phyloP scores from a whole-genome alignment of 1,140 invertebrate species.

The Scaptodrosophila lebanonensis region DNA sequence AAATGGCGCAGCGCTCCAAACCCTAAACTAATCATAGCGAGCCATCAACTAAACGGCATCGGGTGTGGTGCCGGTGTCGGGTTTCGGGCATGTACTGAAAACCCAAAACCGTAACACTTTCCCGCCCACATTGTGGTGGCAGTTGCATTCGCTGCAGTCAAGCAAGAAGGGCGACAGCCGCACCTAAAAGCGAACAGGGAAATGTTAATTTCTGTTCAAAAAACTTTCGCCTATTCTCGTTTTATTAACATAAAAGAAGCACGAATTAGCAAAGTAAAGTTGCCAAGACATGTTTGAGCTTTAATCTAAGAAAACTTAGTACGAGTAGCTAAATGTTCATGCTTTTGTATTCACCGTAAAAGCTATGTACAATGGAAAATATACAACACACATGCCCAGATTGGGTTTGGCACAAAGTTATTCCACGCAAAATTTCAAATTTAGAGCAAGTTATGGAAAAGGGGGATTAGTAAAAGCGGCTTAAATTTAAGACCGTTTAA shows the following conservation, averaged over 20 bases:
- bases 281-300: not conserved
- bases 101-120: slow-evolving; percentile 47
- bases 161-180: too few species aligned
- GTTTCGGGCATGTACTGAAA: not conserved
- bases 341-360: too few species aligned
- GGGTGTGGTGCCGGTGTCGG: slow-evolving; percentile 6
- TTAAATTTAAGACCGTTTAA: too few species aligned
- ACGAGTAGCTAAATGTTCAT: too few species aligned
- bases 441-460: too few species aligned
- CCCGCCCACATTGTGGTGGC: slow-evolving; percentile 8
- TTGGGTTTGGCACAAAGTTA: too few species aligned
- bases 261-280: not conserved
- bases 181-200: slow-evolving; percentile 34
- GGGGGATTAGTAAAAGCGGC: too few species aligned
- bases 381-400: too few species aligned
- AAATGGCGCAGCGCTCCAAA: slow-evolving; percentile 12
- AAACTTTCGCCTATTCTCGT: slow-evolving; percentile 56
- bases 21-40: slow-evolving; percentile 50
- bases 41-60: slow-evolving; percentile 27
- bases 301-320: slow-evolving; percentile 20
- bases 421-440: too few species aligned
- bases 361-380: too few species aligned
- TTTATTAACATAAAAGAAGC: slow-evolving; percentile 42
- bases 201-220: slow-evolving; percentile 55
- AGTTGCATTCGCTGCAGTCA: slow-evolving; percentile 28